Percentiles rank a stretch among this genome's conserved stretches.
Evolutionary conservation across 1,140 invertebrate species (phyloP).

Genomic region (Zaprionus vittiger): DNA sequence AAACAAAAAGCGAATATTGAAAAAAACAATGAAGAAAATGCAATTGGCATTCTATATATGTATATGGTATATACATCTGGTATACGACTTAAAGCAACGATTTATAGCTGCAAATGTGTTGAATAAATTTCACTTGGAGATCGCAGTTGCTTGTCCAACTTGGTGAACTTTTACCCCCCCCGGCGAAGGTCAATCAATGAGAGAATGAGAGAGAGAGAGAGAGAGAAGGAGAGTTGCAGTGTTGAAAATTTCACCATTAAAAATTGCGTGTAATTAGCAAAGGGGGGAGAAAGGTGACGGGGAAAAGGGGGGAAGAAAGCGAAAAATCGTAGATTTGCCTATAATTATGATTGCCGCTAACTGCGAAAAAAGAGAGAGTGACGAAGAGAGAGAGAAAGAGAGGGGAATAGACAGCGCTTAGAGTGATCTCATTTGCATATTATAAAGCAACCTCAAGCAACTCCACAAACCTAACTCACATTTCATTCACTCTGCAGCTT

Average conservation of each 20-base stretch:
- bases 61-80: neutral
- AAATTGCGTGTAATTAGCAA: constrained; percentile 66
- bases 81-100: neutral
- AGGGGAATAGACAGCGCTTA: neutral
- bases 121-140: constrained; percentile 26
- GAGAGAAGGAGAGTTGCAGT: constrained; percentile 17
- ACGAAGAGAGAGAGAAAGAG: constrained; percentile 17
- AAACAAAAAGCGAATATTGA: constrained; percentile 16
- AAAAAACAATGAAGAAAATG: constrained; percentile 35
- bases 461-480: constrained; percentile 14
- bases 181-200: constrained; percentile 31
- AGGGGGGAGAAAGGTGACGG: neutral
- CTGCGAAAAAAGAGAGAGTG: constrained; percentile 35
- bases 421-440: constrained; percentile 6
- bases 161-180: constrained; percentile 57
- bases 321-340: constrained; percentile 31
- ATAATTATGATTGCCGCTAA: constrained; percentile 50
- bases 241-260: constrained; percentile 64
- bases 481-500: constrained; percentile 63
- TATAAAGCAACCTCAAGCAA: neutral
- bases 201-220: constrained; percentile 4
- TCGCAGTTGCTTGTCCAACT: constrained; percentile 21
- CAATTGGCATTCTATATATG: neutral
- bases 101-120: constrained; percentile 1
- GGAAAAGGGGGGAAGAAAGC: neutral